These are phyloP conservation scores for Stichopus horrens DNA, from an alignment of 53 echinoderm and acorn worm species.

Conservation along the genomic window DNA sequence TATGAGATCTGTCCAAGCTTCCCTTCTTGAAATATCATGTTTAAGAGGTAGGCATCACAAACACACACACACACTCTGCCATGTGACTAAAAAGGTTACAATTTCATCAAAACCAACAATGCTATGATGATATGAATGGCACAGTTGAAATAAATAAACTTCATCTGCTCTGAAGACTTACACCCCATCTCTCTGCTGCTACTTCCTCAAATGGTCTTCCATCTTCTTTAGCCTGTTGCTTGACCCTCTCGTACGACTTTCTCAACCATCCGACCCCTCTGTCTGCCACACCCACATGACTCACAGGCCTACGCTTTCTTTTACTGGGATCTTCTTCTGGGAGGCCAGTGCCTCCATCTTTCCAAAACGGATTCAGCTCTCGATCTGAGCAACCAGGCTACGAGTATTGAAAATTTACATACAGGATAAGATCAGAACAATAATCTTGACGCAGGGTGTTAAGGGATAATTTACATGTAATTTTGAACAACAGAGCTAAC, in stretches of 20 bases:
- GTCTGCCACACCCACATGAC: conserved; percentile 62
- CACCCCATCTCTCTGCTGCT: conserved; percentile 88
- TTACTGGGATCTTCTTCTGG: conserved; percentile 61
- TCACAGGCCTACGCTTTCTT: conserved; percentile 15
- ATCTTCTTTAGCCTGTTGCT: conserved; percentile 68
- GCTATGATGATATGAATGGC: too few relatives aligned
- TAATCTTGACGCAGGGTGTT: neutral
- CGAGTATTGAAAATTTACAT: neutral
- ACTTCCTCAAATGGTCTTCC: conserved; percentile 70
- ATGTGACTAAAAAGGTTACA: too few relatives aligned
- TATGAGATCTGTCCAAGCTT: too few relatives aligned
- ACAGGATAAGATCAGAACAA: neutral
- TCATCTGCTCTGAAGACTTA: conserved; percentile 50
- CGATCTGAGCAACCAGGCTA: conserved; percentile 71
- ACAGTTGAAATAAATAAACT: too few relatives aligned
- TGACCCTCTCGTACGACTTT: conserved; percentile 76
- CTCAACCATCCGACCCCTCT: conserved; percentile 79
- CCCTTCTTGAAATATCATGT: too few relatives aligned
- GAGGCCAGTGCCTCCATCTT: conserved; percentile 87
- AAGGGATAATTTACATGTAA: too few relatives aligned
- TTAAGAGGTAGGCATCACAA: too few relatives aligned
- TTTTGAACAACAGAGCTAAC: too few relatives aligned
- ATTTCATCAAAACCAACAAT: too few relatives aligned
- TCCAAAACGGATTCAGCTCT: conserved; percentile 98
- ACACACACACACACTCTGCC: too few relatives aligned